Evolutionary conservation across 2,797 vertebrate genomes (phyloP).

Genomic region (Gymnothorax javanicus): DNA sequence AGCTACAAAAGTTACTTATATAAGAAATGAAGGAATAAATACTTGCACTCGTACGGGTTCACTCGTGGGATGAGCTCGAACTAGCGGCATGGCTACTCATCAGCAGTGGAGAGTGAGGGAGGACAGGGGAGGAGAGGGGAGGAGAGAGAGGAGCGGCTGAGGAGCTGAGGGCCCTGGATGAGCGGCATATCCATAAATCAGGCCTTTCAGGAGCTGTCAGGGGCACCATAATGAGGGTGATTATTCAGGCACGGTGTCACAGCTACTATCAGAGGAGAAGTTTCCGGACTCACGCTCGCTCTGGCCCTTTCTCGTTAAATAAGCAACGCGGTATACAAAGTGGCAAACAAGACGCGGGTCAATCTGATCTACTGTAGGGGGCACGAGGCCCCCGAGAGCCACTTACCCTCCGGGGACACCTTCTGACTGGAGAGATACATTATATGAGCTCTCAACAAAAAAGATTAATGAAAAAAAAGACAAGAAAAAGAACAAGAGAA

Average conservation of each 20-base stretch:
- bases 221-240: conserved; percentile 99
- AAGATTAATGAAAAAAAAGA: conserved; percentile 96
- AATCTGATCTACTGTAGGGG: conserved; percentile 94
- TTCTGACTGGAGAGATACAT: conserved; percentile 96
- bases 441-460: conserved; percentile 86
- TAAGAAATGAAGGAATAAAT: neutral
- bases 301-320: conserved; percentile 98
- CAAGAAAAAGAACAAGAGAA: conserved; percentile 50
- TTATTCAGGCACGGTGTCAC: conserved; percentile 99
- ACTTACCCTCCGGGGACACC: conserved; percentile 96
- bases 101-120: conserved; percentile 22
- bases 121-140: conserved; percentile 51
- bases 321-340: conserved; percentile 99
- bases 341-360: conserved; percentile 99
- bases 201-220: conserved; percentile 98
- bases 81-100: neutral
- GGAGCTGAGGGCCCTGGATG: conserved; percentile 77
- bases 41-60: neutral
- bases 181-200: conserved; percentile 99
- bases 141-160: conserved; percentile 33
- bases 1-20: neutral
- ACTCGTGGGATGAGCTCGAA: neutral
- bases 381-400: conserved; percentile 96
- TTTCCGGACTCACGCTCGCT: conserved; percentile 98
- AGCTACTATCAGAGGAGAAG: conserved; percentile 98